Evolutionary conservation across 2,888 invertebrate species (phyloP), one percentile per base, ranked within the genome.

Genomic region (Ornithoptera alexandrae): DNA sequence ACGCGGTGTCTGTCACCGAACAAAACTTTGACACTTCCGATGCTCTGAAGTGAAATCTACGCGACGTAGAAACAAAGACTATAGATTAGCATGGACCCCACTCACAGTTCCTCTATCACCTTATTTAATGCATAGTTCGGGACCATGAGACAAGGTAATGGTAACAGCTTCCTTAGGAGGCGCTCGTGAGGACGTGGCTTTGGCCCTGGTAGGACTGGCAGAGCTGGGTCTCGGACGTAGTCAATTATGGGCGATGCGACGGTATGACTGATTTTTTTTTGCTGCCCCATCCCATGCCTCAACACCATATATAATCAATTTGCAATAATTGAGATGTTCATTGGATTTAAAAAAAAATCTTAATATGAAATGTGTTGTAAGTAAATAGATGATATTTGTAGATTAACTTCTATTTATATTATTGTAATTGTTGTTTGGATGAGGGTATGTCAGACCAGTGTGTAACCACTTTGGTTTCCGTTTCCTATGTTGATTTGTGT

Each of bases 1-100:
- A 97, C 88, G 96, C 97, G 10, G 97, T 97, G 79, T 96, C 96
- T 75, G 95, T 96, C 63, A 96, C 95, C 82, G 97, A 97, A 86
- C 94, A 94, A 83, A 93, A 91, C 72, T 95, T 95, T 84, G 92
- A 93, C 57, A 77, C 81, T 46, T 67, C 81, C 22, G 90, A 88
- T 79, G 79, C 74, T 68, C 81, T 84, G 72, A 86, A 89, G 76
- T 88, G 87, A 86, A 74, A 79, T 67, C 73, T 57, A 59, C 70
- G 65, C 70, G 65, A 24, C n/a, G 12, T 67, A 65, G 68, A 53
- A 10, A 59, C 46, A 62, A 66, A 73, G 71, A 70, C 50, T 71
- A 30, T 30, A 71, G 69, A 65, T 66, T 72, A 69, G 72, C 71
- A 67, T 65, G 70, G 64, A 71, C 69, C 70, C 50, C 70, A 72